These are phyloP conservation scores for Actinia equina DNA, from an alignment of 64 coral and sea anemone genomes.

Conservation along the genomic window DNA sequence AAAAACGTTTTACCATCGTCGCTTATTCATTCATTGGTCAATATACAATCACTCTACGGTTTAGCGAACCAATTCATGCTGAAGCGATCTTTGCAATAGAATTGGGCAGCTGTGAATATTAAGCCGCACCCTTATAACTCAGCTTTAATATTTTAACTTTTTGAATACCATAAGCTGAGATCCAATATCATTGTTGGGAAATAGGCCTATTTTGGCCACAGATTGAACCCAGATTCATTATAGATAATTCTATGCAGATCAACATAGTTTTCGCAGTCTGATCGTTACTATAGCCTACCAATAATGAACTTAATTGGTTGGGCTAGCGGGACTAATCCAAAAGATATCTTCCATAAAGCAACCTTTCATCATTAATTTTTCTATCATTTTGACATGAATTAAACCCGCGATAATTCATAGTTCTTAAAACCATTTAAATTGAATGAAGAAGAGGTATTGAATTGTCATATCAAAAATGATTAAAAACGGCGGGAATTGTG, in stretches of 20 bases:
- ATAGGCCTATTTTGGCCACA: not conserved
- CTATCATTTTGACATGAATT: not conserved
- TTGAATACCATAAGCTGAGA: not conserved
- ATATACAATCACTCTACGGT: not conserved
- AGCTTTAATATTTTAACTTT: not conserved
- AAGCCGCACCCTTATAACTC: not conserved
- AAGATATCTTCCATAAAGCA: not conserved
- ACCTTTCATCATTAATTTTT: not conserved
- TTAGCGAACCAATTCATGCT: not conserved
- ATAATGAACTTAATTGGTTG: not conserved
- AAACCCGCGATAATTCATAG: not conserved
- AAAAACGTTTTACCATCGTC: not conserved
- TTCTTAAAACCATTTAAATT: not conserved
- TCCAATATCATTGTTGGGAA: not conserved
- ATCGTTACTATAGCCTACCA: not conserved
- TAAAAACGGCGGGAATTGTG: constrained; percentile 5
- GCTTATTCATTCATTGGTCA: not conserved
- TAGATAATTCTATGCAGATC: not conserved
- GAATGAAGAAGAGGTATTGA: not conserved
- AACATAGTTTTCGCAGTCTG: not conserved
- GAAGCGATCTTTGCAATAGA: not conserved
- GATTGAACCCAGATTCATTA: not conserved
- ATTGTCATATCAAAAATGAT: not conserved
- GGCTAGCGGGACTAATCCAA: not conserved
- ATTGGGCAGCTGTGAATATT: not conserved